Evolutionary conservation across 2,113 vertebrate genomes (phyloP).

Genomic region (Chrysemys picta): DNA sequence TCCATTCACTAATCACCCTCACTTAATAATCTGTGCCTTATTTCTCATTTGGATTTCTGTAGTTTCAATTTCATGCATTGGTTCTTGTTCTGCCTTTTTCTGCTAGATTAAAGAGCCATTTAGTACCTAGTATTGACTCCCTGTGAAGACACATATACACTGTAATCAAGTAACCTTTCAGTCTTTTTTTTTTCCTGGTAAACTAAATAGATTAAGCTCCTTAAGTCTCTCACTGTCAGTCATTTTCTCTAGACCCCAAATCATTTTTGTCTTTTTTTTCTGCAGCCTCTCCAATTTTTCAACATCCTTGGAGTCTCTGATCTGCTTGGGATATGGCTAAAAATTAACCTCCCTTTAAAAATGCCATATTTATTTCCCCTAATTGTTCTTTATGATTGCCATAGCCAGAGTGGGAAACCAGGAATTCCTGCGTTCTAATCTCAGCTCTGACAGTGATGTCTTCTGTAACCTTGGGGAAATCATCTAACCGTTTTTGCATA

Average conservation of each 20-base stretch:
- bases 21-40: neutral
- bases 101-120: neutral
- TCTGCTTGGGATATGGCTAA: neutral
- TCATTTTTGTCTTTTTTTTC: neutral
- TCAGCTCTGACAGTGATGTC: neutral
- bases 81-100: neutral
- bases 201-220: accelerated
- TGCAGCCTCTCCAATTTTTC: neutral
- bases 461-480: neutral
- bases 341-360: neutral
- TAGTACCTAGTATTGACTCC: neutral
- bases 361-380: neutral
- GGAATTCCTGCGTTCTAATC: neutral
- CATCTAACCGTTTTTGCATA: neutral
- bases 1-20: neutral
- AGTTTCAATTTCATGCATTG: neutral
- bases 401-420: neutral
- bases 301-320: neutral
- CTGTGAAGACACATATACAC: neutral
- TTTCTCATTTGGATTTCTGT: neutral
- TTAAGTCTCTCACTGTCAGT: accelerated
- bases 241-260: neutral
- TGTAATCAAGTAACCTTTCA: neutral
- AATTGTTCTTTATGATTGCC: neutral
- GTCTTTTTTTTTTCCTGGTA: neutral